phyloP scores from a whole-genome alignment of 2,888 invertebrate genomes.

The Bruchidius siliquastri region DNA sequence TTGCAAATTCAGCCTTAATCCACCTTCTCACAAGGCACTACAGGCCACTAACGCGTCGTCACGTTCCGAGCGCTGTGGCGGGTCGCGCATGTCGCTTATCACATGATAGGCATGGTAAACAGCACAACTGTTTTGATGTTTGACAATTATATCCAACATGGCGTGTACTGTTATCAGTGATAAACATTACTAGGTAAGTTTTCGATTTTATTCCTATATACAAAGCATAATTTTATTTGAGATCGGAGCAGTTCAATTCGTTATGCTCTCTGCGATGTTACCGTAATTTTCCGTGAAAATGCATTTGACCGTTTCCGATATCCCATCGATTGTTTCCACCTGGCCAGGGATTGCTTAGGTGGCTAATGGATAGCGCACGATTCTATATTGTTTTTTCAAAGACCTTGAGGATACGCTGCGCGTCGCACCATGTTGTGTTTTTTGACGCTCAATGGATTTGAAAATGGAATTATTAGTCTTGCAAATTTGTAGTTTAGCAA shows the following conservation, averaged over 20 bases:
- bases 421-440: not conserved
- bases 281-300: conserved; percentile 1
- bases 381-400: not conserved
- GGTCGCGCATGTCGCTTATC: conserved; percentile 27
- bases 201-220: conserved; percentile 18
- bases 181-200: conserved; percentile 35
- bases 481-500: not conserved
- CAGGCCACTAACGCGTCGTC: not conserved
- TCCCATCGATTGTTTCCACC: conserved; percentile 21
- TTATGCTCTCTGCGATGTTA: not conserved
- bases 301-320: not conserved
- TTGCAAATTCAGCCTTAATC: not conserved
- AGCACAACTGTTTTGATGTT: conserved; percentile 30
- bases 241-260: not conserved
- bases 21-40: not conserved
- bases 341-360: conserved; percentile 19
- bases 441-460: not conserved
- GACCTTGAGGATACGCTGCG: not conserved
- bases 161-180: conserved; percentile 36
- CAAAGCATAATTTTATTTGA: conserved; percentile 2
- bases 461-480: not conserved
- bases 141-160: conserved; percentile 37
- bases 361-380: conserved; percentile 7
- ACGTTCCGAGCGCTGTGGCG: conserved; percentile 7
- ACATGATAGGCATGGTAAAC: conserved; percentile 34